Evolutionary conservation across 2,113 vertebrate genomes (phyloP).

Genomic region (pig (Sus scrofa)): DNA sequence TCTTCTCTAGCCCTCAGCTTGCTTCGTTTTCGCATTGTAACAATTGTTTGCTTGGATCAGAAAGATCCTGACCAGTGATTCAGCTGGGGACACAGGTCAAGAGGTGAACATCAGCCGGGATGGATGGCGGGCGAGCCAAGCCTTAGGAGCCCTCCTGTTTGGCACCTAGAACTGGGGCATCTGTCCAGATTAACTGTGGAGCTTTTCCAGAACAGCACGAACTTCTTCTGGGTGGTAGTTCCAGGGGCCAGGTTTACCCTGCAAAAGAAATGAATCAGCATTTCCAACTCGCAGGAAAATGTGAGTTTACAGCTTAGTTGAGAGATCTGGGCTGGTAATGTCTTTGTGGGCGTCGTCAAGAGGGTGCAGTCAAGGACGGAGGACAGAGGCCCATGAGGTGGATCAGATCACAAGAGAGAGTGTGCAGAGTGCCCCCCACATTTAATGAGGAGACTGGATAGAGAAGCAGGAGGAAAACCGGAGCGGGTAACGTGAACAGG

Average conservation of each 20-base stretch:
- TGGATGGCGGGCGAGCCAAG: not conserved
- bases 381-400: not conserved
- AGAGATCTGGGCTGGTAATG: not conserved
- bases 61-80: conserved; percentile 2
- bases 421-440: not conserved
- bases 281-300: not conserved
- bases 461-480: not conserved
- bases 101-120: not conserved
- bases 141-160: not conserved
- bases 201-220: conserved; percentile 90
- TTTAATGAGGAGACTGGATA: not conserved
- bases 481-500: not conserved
- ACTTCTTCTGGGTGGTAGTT: conserved; percentile 93
- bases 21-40: conserved; percentile 1
- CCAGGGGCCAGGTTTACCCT: conserved; percentile 93
- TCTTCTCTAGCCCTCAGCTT: not conserved
- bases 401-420: not conserved
- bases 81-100: not conserved
- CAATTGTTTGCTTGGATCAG: conserved; percentile 6
- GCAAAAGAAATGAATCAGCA: conserved; percentile 75
- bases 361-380: not conserved
- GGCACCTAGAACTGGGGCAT: not conserved
- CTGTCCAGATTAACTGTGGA: conserved; percentile 65
- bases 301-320: not conserved
- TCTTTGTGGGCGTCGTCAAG: not conserved